Conservation (phyloP, 2,888 invertebrate genomes). For the Loripinus fragilis region DNA sequence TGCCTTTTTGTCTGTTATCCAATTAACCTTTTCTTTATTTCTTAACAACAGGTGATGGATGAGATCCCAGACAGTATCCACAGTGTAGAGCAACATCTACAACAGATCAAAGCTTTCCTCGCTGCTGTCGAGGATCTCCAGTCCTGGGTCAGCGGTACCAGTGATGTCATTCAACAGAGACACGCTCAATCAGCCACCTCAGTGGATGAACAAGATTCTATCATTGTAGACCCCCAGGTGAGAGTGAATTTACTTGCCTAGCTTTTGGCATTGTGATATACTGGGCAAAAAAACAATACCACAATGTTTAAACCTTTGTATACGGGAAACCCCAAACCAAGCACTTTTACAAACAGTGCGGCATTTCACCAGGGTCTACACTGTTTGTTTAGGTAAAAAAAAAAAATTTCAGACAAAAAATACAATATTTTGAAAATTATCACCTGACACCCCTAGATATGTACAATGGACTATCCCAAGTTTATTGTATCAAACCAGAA, state of each 20-base stretch:
- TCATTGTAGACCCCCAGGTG: slow-evolving; percentile 78
- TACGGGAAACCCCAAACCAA: no score
- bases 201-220: slow-evolving; percentile 71
- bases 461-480: no score
- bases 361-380: no score
- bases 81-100: slow-evolving; percentile 70
- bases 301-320: no score
- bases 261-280: background rate
- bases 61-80: slow-evolving; percentile 73
- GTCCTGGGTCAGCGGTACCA: slow-evolving; percentile 75
- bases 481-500: no score
- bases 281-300: background rate
- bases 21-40: no score
- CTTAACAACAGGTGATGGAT: slow-evolving; percentile 64
- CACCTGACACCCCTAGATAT: no score
- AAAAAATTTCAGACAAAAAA: no score
- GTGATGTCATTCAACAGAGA: slow-evolving; percentile 75
- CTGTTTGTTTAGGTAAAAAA: no score
- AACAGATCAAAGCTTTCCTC: slow-evolving; percentile 70
- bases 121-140: slow-evolving; percentile 76
- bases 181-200: slow-evolving; percentile 78
- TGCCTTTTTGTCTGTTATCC: no score
- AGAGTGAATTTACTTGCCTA: background rate
- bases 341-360: no score
- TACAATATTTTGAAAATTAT: no score